A percentile compares a stretch with the other conserved stretches of the same genome.
These are phyloP conservation scores for Neogale vison DNA, from an alignment of 2,113 vertebrate species.

Conservation along the genomic window DNA sequence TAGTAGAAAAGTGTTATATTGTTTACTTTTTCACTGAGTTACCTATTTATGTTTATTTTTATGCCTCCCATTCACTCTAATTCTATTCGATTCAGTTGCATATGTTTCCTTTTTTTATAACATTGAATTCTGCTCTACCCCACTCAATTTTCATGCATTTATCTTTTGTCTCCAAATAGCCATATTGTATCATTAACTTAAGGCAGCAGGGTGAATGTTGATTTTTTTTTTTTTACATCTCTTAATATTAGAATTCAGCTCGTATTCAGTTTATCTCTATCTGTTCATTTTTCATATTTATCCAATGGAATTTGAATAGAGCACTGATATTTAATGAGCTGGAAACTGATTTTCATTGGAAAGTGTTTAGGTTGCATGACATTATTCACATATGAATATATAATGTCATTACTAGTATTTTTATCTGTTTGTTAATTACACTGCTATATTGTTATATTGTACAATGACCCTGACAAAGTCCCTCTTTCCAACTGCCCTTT, in stretches of 20 bases:
- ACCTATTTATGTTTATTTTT: constrained; percentile 33
- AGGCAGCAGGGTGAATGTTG: background rate
- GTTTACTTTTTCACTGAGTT: constrained; percentile 15
- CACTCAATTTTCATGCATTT: constrained; percentile 12
- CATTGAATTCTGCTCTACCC: background rate
- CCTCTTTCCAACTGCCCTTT: background rate
- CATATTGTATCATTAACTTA: constrained; percentile 9
- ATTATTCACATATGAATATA: background rate
- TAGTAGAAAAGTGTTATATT: background rate
- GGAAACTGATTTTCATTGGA: background rate
- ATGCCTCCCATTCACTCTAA: background rate
- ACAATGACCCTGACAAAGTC: background rate
- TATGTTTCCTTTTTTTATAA: background rate
- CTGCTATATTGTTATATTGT: background rate
- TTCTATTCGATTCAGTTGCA: background rate
- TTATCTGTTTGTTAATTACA: constrained; percentile 1
- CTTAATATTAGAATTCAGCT: background rate
- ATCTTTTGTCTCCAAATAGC: background rate
- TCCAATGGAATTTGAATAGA: constrained; percentile 22
- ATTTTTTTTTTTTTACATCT: background rate
- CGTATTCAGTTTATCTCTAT: background rate
- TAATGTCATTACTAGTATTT: background rate
- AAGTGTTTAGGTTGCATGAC: background rate
- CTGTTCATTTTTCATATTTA: constrained; percentile 36
- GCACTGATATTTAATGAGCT: constrained; percentile 4